Base-by-base conservation (phyloP, 2,888 invertebrate genomes). In the Cantharis rufa region DNA sequence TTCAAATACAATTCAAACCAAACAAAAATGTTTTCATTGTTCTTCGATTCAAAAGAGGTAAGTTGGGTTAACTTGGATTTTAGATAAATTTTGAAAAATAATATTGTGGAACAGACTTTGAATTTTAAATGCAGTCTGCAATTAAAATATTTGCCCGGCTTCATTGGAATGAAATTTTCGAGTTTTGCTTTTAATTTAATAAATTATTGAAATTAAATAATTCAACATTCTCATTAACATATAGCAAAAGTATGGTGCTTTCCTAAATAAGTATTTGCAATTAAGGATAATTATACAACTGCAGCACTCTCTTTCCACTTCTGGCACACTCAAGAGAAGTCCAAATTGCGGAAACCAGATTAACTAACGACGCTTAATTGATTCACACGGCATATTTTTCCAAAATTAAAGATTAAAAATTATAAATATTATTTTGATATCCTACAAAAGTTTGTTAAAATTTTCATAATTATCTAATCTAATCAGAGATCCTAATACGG, bases 341-440 rank as follows among this genome's bases (percentile, higher is more conserved):
- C 82, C 83, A 81, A 84, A 83, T 84, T 84, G 85, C 81, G 85
- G 84, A 82, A 82, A 81, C 81, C 84, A 84, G 85, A 86, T 86
- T 86, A 86, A 86, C 85, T 86, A 86, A 86, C 84, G 86, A 85
- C 82, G 83, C 84, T 85, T 86, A 86, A 86, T 86, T 86, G 86
- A 84, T 27, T 71, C 24, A 48, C 16, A 48, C 7, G 48, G 48
- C 27, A 69, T 69, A 48, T 48, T n/a, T 48, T 48, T 48, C 10
- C 48, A n/a, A 48, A 48, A 48, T 48, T n/a, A 48, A 48, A n/a
- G 48, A n/a, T 48, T 48, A 48, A n/a, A 48, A 48, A 48, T 48
- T 48, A 48, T 48, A n/a, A 48, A n/a, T 48, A 48, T 48, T 21
- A 2, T 18, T 18, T 18, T 18, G 3, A 18, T 18, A 18, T 18